These are phyloP conservation scores for Pycnonotus jocosus DNA, from an alignment of 2,113 vertebrate genomes.

Conservation along the genomic window DNA sequence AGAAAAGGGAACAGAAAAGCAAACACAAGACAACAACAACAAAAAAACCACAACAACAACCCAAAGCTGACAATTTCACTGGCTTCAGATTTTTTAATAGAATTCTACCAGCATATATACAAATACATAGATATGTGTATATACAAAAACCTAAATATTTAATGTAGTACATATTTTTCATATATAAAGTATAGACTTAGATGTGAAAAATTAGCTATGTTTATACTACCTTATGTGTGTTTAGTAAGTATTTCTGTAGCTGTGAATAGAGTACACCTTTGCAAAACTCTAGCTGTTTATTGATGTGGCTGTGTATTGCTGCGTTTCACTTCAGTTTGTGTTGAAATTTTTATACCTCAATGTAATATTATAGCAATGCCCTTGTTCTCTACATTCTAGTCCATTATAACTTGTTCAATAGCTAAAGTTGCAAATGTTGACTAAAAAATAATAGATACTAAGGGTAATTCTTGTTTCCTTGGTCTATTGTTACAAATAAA, in stretches of 20 bases:
- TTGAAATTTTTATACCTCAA: not conserved
- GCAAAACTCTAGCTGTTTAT: not conserved
- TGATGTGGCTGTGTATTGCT: not conserved
- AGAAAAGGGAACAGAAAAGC: not conserved
- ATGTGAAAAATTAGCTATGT: not conserved
- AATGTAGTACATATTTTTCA: not conserved
- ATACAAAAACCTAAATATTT: not conserved
- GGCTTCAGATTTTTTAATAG: not conserved
- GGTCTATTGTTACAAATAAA: not conserved
- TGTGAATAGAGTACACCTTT: not conserved
- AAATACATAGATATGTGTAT: rapidly evolving
- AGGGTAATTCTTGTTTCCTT: not conserved
- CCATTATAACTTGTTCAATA: not conserved
- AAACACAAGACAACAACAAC: not conserved
- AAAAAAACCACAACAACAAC: not conserved
- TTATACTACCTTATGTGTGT: not conserved
- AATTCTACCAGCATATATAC: not conserved
- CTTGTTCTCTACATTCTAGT: not conserved
- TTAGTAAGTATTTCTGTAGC: not conserved
- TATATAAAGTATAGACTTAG: not conserved
- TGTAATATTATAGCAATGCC: not conserved
- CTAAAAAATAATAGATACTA: not conserved
- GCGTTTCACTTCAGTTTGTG: not conserved
- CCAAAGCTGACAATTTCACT: not conserved
- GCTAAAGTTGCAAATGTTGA: not conserved